These are phyloP conservation scores for Acronicta psi DNA, from an alignment of 2,888 invertebrate species.

Conservation along the genomic window DNA sequence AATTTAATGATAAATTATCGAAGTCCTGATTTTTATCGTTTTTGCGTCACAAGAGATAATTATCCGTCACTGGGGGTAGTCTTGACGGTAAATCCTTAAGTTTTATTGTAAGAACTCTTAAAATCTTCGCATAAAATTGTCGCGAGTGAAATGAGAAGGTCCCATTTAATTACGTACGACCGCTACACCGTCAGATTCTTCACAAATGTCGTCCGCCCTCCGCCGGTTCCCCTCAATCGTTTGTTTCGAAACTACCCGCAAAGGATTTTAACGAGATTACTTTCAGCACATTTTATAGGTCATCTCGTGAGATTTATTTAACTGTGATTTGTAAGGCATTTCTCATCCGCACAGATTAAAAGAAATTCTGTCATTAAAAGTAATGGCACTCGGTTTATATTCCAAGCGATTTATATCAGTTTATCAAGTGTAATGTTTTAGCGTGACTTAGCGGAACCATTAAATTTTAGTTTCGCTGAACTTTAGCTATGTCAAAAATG, in stretches of 20 bases:
- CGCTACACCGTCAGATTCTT: constrained; percentile 68
- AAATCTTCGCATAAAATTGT: constrained; percentile 82
- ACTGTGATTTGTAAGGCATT: constrained; percentile 80
- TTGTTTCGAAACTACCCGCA: constrained; percentile 82
- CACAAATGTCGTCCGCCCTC: constrained; percentile 53
- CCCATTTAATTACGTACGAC: constrained; percentile 82
- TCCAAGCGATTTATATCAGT: constrained; percentile 71
- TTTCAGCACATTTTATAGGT: constrained; percentile 81
- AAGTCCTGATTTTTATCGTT: constrained; percentile 45
- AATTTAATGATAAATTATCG: constrained; percentile 15
- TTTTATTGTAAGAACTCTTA: constrained; percentile 78
- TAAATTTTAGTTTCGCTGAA: constrained; percentile 54
- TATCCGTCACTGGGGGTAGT: constrained; percentile 74
- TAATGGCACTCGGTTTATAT: constrained; percentile 75
- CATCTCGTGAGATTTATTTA: constrained; percentile 83
- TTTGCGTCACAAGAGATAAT: constrained; percentile 74
- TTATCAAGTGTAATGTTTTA: constrained; percentile 63
- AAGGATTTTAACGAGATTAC: constrained; percentile 85
- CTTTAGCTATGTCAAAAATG: no score
- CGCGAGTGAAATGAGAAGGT: constrained; percentile 78
- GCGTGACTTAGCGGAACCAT: constrained; percentile 51
- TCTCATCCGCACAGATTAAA: constrained; percentile 78
- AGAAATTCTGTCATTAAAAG: constrained; percentile 80
- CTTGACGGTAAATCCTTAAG: constrained; percentile 74
- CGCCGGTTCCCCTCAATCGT: constrained; percentile 51